These are phyloP conservation scores for Eupithecia centaureata DNA, from an alignment of 2,888 invertebrate genomes.

Conservation along the genomic window DNA sequence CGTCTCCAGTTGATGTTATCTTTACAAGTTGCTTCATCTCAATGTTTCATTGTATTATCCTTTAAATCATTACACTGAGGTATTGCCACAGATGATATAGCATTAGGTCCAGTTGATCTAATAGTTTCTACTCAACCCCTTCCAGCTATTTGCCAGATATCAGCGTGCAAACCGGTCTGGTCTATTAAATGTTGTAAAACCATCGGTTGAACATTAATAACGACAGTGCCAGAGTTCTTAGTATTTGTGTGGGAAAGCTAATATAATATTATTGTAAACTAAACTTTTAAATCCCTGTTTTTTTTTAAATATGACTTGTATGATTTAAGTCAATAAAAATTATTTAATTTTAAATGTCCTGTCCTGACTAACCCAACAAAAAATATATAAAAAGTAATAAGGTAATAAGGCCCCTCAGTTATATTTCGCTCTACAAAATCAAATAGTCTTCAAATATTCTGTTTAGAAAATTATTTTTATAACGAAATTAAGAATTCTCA, in stretches of 20 bases:
- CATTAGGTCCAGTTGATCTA: slow-evolving; percentile 7
- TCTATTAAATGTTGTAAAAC: slow-evolving; percentile 33
- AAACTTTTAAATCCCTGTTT: not conserved
- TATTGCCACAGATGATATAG: not conserved
- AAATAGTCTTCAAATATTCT: no score
- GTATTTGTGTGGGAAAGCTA: slow-evolving; percentile 24
- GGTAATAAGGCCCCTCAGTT: no score
- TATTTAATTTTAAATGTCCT: no score
- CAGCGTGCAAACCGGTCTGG: slow-evolving; percentile 29
- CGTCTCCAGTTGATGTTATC: not conserved
- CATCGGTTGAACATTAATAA: slow-evolving; percentile 32
- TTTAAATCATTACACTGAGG: not conserved
- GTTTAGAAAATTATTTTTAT: no score
- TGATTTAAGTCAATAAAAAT: no score
- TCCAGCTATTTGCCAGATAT: slow-evolving; percentile 27
- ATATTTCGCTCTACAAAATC: no score
- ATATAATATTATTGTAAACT: slow-evolving; percentile 14
- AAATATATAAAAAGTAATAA: no score
- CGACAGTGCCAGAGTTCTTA: slow-evolving; percentile 27
- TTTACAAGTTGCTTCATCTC: not conserved
- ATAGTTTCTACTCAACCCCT: slow-evolving; percentile 13
- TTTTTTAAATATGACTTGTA: not conserved
- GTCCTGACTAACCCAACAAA: no score
- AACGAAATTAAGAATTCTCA: no score
- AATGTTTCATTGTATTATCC: not conserved